phyloP scores from a whole-genome alignment of 2,888 invertebrate species.

The Hesperia comma region DNA sequence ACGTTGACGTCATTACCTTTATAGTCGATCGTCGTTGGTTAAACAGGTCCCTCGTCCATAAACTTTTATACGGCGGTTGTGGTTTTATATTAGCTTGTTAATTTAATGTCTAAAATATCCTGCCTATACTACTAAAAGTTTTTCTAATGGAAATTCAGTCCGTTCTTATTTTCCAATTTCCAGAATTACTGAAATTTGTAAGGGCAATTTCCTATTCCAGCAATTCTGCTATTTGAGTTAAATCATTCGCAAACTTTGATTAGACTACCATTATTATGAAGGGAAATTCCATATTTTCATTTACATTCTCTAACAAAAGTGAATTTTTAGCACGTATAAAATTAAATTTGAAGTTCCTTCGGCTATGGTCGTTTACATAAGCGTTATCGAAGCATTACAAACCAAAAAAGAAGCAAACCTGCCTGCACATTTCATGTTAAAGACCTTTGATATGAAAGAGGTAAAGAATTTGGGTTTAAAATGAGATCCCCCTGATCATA shows the following conservation, averaged over 20 bases:
- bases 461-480: too few species aligned
- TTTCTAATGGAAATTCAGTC: constrained; percentile 12
- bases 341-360: background rate
- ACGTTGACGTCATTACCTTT: background rate
- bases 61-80: background rate
- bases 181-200: constrained; percentile 7
- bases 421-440: too few species aligned
- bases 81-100: background rate
- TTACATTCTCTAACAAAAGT: background rate
- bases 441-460: too few species aligned
- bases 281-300: background rate
- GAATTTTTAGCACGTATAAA: background rate
- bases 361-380: too few species aligned
- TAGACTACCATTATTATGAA: background rate
- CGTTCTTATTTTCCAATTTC: constrained; percentile 6
- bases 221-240: background rate
- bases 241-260: constrained; percentile 2
- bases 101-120: constrained; percentile 13
- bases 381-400: too few species aligned
- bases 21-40: background rate
- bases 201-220: constrained; percentile 4
- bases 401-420: too few species aligned
- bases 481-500: too few species aligned
- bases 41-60: background rate
- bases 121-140: constrained; percentile 1